phyloP scores from a whole-genome alignment of 2,888 invertebrate genomes.

The Apamea anceps region DNA sequence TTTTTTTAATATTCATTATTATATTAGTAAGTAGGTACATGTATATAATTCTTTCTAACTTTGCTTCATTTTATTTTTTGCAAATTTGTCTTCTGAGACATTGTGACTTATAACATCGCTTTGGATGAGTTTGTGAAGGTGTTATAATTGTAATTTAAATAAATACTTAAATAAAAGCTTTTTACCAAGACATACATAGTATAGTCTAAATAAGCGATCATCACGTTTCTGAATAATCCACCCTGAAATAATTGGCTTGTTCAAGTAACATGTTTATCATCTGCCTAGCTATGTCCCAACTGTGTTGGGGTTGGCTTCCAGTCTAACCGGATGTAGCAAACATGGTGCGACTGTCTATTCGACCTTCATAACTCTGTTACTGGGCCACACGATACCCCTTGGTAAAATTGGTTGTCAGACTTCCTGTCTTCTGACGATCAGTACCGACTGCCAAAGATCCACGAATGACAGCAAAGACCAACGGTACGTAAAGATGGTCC shows the following conservation, averaged over 20 bases:
- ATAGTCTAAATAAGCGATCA: not conserved
- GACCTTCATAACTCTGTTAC: not conserved
- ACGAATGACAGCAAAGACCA: too few relatives aligned
- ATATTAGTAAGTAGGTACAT: too few relatives aligned
- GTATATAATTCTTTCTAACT: too few relatives aligned
- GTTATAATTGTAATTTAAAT: not conserved
- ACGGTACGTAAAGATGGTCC: too few relatives aligned
- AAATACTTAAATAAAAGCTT: too few relatives aligned
- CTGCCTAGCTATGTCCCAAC: not conserved
- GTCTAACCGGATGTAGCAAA: not conserved
- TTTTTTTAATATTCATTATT: too few relatives aligned
- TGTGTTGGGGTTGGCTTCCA: not conserved
- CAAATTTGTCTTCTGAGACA: too few relatives aligned
- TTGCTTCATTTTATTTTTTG: too few relatives aligned
- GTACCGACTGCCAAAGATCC: not conserved
- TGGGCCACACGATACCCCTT: too few relatives aligned
- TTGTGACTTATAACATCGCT: not conserved
- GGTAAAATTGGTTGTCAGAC: not conserved
- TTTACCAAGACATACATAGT: too few relatives aligned
- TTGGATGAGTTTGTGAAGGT: not conserved
- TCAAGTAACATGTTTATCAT: not conserved
- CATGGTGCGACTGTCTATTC: not conserved
- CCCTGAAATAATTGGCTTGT: not conserved
- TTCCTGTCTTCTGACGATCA: not conserved
- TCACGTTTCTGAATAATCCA: not conserved